Evolutionary conservation across 2,888 invertebrate species (phyloP), one percentile per base, ranked within the genome.

Genomic region (Orthonevra nobilis): DNA sequence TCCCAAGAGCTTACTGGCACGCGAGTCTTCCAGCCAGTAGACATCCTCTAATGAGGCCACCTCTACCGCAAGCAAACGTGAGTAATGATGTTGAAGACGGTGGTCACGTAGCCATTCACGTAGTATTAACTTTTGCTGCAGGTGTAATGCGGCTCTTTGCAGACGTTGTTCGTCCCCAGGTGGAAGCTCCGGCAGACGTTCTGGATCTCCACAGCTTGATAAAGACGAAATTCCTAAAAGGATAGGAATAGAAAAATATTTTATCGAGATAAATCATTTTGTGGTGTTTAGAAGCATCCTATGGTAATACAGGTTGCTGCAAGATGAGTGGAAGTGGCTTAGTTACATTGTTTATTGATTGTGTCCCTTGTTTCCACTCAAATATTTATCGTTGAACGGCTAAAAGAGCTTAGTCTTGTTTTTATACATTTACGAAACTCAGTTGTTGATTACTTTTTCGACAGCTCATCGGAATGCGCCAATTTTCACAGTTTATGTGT

Each of bases 21-120:
- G 92, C 66, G 92, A 92, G 88, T 96, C 96, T 87, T 96, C 96
- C 86, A 95, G 90, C 96, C 96, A 96, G 89, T 96, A 96, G 23
- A 96, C 96, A 89, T 96, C 96, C 88, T 96, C 96, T 82, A 96
- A 87, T n/a, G 95, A 94, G 52, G 94, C 92, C 42, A 96, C 95
- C 89, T 95, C 96, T 86, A 95, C 92, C 83, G 93, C 93, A 84
- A 95, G 90, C 83, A 96, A 89, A 85, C 93, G 92, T 85, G 93
- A 92, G 86, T 94, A 94, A 60, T 93, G 92, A 84, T 93, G 92
- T 85, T 94, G 94, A 81, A 95, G 90, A 36, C 91, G 92, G 87
- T 94, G 92, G 82, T 93, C 93, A 82, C 92, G 91, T 75, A 96
- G 91, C 96, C 96, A 96, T 90, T 96, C 95, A 19, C 95, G 92